Evolutionary conservation across 2,113 vertebrate genomes (phyloP).

Genomic region (Albula goreensis): DNA sequence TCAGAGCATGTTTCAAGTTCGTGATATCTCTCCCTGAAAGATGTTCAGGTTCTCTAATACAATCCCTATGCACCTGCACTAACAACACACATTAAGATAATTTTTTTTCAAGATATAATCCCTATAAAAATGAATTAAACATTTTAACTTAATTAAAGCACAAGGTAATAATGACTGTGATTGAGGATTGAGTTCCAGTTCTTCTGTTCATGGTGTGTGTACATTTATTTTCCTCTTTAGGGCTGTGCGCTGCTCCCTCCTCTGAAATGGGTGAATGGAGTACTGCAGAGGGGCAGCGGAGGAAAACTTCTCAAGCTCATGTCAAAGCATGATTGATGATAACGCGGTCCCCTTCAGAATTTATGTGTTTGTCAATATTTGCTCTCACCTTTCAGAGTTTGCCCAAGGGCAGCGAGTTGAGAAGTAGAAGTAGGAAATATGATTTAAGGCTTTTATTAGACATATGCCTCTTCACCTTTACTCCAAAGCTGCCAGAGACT

Average conservation of each 20-base stretch:
- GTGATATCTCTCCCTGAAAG: background rate
- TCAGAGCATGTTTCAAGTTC: background rate
- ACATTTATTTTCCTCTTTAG: too few species aligned
- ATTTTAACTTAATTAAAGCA: too few species aligned
- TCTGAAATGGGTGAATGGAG: background rate
- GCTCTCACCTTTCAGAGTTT: constrained; percentile 24
- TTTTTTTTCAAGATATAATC: too few species aligned
- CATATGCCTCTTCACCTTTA: background rate
- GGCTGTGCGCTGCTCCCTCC: background rate
- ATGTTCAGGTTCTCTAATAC: background rate
- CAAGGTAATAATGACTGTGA: too few species aligned
- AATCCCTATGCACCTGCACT: background rate
- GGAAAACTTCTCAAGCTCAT: constrained; percentile 1
- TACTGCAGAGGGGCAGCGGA: background rate
- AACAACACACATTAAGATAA: background rate
- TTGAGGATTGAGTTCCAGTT: too few species aligned
- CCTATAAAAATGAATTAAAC: too few species aligned
- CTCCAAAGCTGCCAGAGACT: background rate
- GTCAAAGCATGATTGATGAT: constrained; percentile 29
- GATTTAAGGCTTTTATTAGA: constrained; percentile 30
- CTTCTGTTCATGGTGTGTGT: too few species aligned
- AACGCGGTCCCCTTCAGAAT: constrained; percentile 23
- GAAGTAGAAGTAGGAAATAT: constrained; percentile 25
- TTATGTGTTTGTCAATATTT: constrained; percentile 35
- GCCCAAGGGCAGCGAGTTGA: constrained; percentile 24